These are phyloP conservation scores for Chiloscyllium plagiosum DNA, from an alignment of 2,113 vertebrate species.

Conservation along the genomic window DNA sequence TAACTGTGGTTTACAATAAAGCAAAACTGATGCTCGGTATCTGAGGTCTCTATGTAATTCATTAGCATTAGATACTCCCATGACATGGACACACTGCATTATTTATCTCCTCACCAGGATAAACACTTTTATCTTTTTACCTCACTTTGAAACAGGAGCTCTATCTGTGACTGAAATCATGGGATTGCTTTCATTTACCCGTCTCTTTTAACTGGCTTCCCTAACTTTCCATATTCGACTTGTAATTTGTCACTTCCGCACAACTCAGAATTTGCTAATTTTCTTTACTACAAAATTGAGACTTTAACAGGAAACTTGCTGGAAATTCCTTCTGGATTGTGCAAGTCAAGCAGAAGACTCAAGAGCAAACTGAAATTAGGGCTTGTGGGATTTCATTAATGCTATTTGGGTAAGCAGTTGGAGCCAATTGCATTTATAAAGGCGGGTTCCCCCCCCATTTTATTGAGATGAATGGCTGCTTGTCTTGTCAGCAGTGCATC, in stretches of 20 bases:
- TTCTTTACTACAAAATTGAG: not conserved
- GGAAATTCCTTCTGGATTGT: not conserved
- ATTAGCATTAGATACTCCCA: not conserved
- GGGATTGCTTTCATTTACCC: not conserved
- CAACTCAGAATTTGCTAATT: not conserved
- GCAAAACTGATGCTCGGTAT: not conserved
- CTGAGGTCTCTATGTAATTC: not conserved
- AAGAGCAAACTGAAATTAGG: too few species aligned
- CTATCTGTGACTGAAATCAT: not conserved
- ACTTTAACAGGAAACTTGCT: not conserved
- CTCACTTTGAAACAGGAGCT: conserved; percentile 24
- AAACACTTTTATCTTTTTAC: conserved; percentile 1
- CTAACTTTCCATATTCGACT: not conserved
- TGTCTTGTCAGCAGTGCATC: not conserved
- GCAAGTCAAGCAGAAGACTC: too few species aligned
- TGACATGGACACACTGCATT: conserved; percentile 1
- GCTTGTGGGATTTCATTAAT: too few species aligned
- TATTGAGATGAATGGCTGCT: not conserved
- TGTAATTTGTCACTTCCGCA: not conserved
- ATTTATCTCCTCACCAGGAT: not conserved
- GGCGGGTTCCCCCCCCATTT: not conserved
- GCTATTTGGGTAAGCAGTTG: not conserved
- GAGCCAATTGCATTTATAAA: not conserved
- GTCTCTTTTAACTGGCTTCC: not conserved
- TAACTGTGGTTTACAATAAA: not conserved